Base-by-base conservation (phyloP, 1,140 invertebrate species). In the Bombus fervidus region DNA sequence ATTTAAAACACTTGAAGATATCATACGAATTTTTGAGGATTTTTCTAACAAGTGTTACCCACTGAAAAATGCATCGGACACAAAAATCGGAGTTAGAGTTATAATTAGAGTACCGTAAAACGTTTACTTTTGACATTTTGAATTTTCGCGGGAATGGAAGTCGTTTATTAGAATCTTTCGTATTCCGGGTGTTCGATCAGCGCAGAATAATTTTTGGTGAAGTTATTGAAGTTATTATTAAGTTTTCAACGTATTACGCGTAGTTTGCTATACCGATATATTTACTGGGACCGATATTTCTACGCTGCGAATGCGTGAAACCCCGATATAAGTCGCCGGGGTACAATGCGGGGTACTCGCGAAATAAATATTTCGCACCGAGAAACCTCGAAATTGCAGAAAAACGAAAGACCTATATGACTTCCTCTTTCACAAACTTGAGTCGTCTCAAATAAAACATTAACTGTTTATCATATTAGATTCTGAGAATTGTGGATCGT, bases 221-320 rank as follows among this genome's bases (percentile, higher is more conserved):
- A n/a, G n/a, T n/a, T n/a, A n/a, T n/a, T n/a, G n/a, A n/a, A 81
- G 43, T 85, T 85, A 81, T 85, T 85, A 85, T 72, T 68, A 81
- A 85, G 83, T 85, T 81, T 74, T 25, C 59, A 41, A 81, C 69
- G 68, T 81, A 43, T 37, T 43, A 43, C 13, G 3, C 13, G 43
- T 43, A 43, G 43, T 43, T 13, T 15, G 13, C 43, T 68, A 41
- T 53, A 34, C 41, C 83, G 76, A 85, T 74, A 62, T 41, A 78
- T 69, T 85, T 74, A 66, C 69, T 69, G 43, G 37, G 71, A 81
- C 81, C 83, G 59, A 59, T 81, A 85, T 68, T 68, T n/a, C 59
- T 43, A 64, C n/a, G 34, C 0, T 37, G 3, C 37, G 3, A 37
- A 3, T 3, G 37, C 37, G 3, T 37, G 37, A 3, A 25, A 34